Conservation (phyloP, 2,113 vertebrate species). For the Protobothrops mucrosquamatus region DNA sequence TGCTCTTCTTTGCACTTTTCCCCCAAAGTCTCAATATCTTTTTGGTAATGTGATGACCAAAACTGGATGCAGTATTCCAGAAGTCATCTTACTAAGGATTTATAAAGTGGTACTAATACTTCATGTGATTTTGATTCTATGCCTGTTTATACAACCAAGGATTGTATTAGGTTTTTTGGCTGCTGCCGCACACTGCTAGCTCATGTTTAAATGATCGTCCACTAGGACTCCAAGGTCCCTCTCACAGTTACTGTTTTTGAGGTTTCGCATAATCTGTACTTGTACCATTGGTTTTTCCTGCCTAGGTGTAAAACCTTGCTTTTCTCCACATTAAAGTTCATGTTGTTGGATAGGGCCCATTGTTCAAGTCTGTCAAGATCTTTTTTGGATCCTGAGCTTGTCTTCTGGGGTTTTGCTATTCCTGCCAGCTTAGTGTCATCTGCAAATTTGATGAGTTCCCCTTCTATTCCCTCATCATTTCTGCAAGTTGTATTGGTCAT, state of each 20-base stretch:
- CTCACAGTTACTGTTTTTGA: background rate
- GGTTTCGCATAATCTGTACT: background rate
- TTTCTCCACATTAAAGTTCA: background rate
- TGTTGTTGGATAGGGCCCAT: background rate
- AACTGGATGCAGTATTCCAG: background rate
- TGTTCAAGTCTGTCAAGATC: background rate
- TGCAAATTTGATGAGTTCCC: background rate
- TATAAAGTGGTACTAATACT: background rate
- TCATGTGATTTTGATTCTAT: background rate
- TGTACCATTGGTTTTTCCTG: background rate
- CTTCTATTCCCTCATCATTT: background rate
- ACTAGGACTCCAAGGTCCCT: background rate
- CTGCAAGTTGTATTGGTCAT: background rate
- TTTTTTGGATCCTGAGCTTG: background rate
- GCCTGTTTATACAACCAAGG: background rate
- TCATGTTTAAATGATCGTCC: background rate
- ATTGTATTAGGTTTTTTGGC: background rate
- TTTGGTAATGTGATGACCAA: background rate
- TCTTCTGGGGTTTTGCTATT: background rate
- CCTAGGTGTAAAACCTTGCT: background rate
- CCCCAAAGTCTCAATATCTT: background rate
- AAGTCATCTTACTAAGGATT: background rate
- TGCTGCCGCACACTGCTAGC: background rate
- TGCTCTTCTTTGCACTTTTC: background rate
- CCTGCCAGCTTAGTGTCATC: background rate